Base-by-base conservation (phyloP, 2,888 invertebrate genomes). In the Sisyra nigra region DNA sequence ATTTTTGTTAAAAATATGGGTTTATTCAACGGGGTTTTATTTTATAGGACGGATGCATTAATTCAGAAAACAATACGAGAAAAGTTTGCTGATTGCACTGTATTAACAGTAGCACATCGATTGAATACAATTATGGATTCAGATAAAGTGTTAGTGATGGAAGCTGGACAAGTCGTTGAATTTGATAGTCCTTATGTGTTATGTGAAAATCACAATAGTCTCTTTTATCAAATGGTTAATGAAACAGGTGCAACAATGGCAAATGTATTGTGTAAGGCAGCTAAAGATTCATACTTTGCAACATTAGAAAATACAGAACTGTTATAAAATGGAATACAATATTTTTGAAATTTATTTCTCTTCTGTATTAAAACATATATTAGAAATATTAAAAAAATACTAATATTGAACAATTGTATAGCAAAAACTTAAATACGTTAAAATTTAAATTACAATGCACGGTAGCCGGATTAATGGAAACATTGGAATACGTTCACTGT, bases 71-170 rank as follows among this genome's bases (percentile, higher is more conserved):
- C 88, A 0, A 87, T 91, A 43, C 69, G 88, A 42, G 68, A 68
- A 31, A 81, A 83, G 54, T 91, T 91, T 57, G 69, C 69, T n/a
- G 65, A 77, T 11, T 91, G 87, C 60, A 89, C 89, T 0, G 89
- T 92, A 7, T 61, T 92, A 38, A 91, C 89, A 1, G 86, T 92
- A 33, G 92, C 92, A 4, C 91, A 92, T 62, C 72, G 92, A 29
- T 68, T 93, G 19, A 80, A 92, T 57, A 92, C 92, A 0, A 83
- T 93, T 48, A 91, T 92, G 80, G 91, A 93, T 62, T 87, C 86
- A 1, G 86, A 89, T 65, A 72, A 80, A 46, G 80, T 91, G 13
- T 68, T 91, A 55, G 88, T 91, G 2, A 80, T 92, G 76, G 84
- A 88, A 54, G 71, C 75, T 5, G 92, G 92, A 1, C 61, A 64